Conservation (phyloP, 1,140 invertebrate genomes). For the Drosophila pallidifrons region DNA sequence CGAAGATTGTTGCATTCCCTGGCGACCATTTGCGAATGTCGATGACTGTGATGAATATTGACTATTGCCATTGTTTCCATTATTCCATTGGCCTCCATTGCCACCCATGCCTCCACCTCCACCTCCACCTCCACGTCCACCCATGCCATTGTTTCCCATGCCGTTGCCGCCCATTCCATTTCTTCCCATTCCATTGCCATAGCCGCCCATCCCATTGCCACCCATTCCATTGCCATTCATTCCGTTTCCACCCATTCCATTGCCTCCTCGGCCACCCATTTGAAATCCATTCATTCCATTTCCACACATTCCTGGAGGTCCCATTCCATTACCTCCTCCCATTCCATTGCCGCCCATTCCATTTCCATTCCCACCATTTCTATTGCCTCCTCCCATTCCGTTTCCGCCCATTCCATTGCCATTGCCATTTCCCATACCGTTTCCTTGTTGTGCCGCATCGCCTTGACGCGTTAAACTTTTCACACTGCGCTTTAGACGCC, state of each 20-base stretch:
- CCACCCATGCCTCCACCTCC: slow-evolving; percentile 11
- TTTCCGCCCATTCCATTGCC: slow-evolving; percentile 32
- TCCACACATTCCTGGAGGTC: slow-evolving; percentile 2
- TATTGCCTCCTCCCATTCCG: slow-evolving; percentile 24
- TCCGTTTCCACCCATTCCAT: slow-evolving; percentile 29
- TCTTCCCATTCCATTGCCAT: neutral
- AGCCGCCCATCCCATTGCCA: neutral
- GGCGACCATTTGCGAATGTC: slow-evolving; percentile 8
- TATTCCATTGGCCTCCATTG: slow-evolving; percentile 22
- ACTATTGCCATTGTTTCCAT: slow-evolving; percentile 21
- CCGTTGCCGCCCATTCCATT: slow-evolving; percentile 21
- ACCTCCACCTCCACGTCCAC: slow-evolving; percentile 4
- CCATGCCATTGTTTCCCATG: slow-evolving; percentile 15
- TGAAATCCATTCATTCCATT: slow-evolving; percentile 10
- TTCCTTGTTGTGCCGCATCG: slow-evolving; percentile 3
- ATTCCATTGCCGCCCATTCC: slow-evolving; percentile 9
- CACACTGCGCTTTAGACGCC: neutral
- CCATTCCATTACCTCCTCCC: slow-evolving; percentile 12
- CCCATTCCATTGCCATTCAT: slow-evolving; percentile 24
- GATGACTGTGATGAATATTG: slow-evolving; percentile 29
- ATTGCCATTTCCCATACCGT: slow-evolving; percentile 11
- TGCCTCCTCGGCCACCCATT: slow-evolving; percentile 8
- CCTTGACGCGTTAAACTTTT: slow-evolving; percentile 1
- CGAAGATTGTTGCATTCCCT: slow-evolving; percentile 17
- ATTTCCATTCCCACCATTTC: slow-evolving; percentile 9